Evolutionary conservation across 2,797 vertebrate genomes (phyloP), one percentile per base, ranked within the genome.

Genomic region (Luscinia luscinia): DNA sequence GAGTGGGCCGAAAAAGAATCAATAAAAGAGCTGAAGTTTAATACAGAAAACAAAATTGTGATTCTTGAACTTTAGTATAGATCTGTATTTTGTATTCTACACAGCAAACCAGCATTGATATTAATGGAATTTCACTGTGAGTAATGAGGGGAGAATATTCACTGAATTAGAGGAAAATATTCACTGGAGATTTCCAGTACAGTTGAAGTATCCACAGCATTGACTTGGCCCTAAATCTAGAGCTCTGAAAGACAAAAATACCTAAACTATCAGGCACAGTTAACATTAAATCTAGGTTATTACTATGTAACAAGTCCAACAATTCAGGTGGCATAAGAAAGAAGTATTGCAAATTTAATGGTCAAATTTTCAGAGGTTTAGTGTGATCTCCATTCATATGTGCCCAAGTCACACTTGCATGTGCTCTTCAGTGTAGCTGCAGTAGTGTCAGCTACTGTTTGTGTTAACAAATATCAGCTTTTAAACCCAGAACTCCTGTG

Each of bases 1-100:
- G 19, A 30, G 11, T 48, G 32, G 6, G 19, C 79, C 89, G 54
- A 23, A 69, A 69, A 86, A 92, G 36, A 84, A 93, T 95, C 68
- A 87, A 84, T 94, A 76, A 69, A 62, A 70, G 23, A 80, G 32
- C 10, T 72, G 46, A 74, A 86, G 43, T 80, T 95, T 78, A 80
- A 69, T 78, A 55, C 6, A 66, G 58, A 69, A 87, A 87, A 51
- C 6, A 80, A 75, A 94, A 69, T 9, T 40, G 34, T 92, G 57
- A 54, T 95, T 89, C 66, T 72, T 81, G 55, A 87, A 49, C 49
- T 87, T 73, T 28, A 30, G n/a, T 66, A 62, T 62, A 76, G 43
- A 72, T 69, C 30, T 36, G 2, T 75, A 43, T 69, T 94, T n/a
- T 78, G 40, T 36, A 78, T 94, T 81, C 91, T 81, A 4, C 1